Evolutionary conservation across 2,797 vertebrate species (phyloP), one percentile per base, ranked within the genome.

Genomic region (Tympanoctomys barrerae): DNA sequence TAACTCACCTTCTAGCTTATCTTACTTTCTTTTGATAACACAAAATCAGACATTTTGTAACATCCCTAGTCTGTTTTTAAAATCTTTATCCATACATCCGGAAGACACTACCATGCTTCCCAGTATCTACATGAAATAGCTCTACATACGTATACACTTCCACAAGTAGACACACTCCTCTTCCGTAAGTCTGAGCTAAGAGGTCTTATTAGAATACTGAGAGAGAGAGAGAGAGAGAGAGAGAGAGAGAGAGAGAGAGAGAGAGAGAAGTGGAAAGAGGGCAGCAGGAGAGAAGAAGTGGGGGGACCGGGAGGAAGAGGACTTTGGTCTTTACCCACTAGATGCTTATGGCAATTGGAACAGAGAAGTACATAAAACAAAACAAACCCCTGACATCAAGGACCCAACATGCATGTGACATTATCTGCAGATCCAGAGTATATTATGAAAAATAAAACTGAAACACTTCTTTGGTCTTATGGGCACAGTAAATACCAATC

Each of bases 291-390:
- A 2, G 22, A 4, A 31, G 31, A 36, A 24, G 4, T 4, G 18
- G 7, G 39, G 33, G 10, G 16, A 36, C 5, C 12, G 12, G 5
- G n/a, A 54, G 33, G 21, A 5, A 54, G 6, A 14, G 24, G 11
- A 6, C 39, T 46, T 46, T 24, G 14, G 11, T 22, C 71, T 28
- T 16, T 39, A 26, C 39, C 2, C 10, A 80, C 18, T n/a, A 24
- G 2, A 31, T 36, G 36, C 31, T 77, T 46, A 91, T 82, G 13
- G 31, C 70, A 24, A 81, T 0, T 71, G 33, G 49, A 1, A 66
- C 22, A 79, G 14, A 83, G 36, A 33, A 92, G 16, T 73, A 14
- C 88, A 84, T n/a, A 91, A 13, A 82, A 54, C 49, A 84, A 22
- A 82, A 64, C 31, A 77, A 81, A 7, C 22, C 19, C 49, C 39